phyloP scores from a whole-genome alignment of 2,797 vertebrate species.

The Siniperca scherzeri region DNA sequence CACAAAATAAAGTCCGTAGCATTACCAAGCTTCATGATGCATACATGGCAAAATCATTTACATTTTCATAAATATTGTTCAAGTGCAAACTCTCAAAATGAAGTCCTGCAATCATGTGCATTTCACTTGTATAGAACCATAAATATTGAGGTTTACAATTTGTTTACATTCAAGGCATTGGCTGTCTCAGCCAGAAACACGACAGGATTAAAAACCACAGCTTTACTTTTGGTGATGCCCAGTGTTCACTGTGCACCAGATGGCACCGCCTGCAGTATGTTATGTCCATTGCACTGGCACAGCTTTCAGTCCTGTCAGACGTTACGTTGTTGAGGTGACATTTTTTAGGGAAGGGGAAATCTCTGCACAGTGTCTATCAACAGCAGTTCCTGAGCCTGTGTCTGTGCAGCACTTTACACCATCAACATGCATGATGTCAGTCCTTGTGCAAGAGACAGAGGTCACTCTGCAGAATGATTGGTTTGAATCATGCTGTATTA shows the following conservation, averaged over 20 bases:
- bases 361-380: constrained; percentile 5
- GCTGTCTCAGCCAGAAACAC: not conserved
- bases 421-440: constrained; percentile 29
- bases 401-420: constrained; percentile 3
- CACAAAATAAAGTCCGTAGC: not conserved
- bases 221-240: not conserved
- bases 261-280: constrained; percentile 10
- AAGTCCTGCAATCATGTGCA: constrained; percentile 8
- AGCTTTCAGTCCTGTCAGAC: not conserved
- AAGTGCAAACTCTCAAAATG: not conserved
- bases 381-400: constrained; percentile 7
- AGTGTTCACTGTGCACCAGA: constrained; percentile 7
- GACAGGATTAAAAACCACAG: not conserved
- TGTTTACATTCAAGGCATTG: not conserved
- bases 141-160: constrained; percentile 12
- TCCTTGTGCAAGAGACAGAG: constrained; percentile 22
- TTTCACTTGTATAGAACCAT: constrained; percentile 1
- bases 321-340: not conserved
- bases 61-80: not conserved
- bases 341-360: constrained; percentile 36
- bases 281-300: not conserved
- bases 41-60: not conserved
- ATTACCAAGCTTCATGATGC: not conserved
- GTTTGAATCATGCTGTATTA: constrained; percentile 21
- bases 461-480: constrained; percentile 29